These are phyloP conservation scores for Pteronura brasiliensis DNA, from an alignment of 2,113 vertebrate species.

Conservation along the genomic window DNA sequence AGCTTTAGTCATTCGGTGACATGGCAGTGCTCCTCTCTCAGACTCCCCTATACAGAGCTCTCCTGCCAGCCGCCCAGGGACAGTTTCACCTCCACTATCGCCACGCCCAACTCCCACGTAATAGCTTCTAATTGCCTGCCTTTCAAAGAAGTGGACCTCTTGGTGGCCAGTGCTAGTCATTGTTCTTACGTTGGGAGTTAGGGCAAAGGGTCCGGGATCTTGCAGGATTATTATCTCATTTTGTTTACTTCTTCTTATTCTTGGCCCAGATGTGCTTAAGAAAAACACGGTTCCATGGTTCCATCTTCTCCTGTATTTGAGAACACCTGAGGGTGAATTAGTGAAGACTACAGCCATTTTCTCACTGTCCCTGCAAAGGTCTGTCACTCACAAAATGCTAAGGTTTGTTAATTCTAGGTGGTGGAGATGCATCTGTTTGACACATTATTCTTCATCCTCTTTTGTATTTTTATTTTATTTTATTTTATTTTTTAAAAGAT, in stretches of 20 bases:
- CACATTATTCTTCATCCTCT: not conserved
- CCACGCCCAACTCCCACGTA: not conserved
- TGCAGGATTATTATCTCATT: not conserved
- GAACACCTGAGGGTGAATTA: not conserved
- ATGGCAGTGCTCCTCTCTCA: not conserved
- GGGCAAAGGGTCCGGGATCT: not conserved
- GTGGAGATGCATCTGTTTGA: not conserved
- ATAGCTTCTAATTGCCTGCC: not conserved
- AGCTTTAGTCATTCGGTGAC: not conserved
- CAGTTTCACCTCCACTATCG: not conserved
- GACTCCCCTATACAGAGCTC: not conserved
- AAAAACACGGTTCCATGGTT: not conserved
- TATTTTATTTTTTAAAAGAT: not conserved
- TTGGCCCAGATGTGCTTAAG: slow-evolving; percentile 1
- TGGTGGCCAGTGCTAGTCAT: not conserved
- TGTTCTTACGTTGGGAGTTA: not conserved
- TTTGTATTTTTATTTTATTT: not conserved
- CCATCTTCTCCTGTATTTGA: not conserved
- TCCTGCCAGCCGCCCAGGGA: not conserved
- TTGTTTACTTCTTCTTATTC: slow-evolving; percentile 9
- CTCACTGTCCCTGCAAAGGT: not conserved
- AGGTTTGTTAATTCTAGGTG: not conserved
- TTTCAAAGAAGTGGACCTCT: slow-evolving; percentile 11
- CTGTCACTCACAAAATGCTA: not conserved
- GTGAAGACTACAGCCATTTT: not conserved